phyloP scores from a whole-genome alignment of 2,888 invertebrate species.

The Syrphus vitripennis region DNA sequence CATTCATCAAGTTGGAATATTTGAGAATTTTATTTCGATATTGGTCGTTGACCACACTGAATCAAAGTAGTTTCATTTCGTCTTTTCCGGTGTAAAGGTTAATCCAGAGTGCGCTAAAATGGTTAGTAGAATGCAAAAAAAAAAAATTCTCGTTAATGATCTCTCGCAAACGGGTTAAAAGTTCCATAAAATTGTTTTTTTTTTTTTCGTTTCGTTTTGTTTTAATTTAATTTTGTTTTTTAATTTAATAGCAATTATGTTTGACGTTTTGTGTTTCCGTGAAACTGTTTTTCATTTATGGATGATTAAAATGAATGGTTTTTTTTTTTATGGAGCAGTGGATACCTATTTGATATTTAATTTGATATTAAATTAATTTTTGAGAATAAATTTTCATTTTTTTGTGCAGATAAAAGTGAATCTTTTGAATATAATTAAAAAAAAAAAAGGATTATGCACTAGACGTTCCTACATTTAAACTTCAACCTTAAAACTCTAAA shows the following conservation, averaged over 20 bases:
- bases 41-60: conserved; percentile 65
- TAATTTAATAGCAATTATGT: background rate
- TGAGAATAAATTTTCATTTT: no score
- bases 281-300: background rate
- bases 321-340: background rate
- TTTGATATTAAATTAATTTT: no score
- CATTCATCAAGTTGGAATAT: conserved; percentile 66
- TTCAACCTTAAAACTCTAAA: no score
- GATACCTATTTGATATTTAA: no score
- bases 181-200: background rate
- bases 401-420: background rate
- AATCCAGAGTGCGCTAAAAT: conserved; percentile 57
- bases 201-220: background rate
- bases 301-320: background rate
- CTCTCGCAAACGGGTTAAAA: background rate
- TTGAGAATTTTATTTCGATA: conserved; percentile 57
- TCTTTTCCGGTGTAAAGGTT: conserved; percentile 68
- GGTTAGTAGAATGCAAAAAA: conserved; percentile 53
- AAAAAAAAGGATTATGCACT: no score
- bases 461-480: no score
- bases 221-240: background rate
- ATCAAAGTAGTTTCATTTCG: conserved; percentile 59
- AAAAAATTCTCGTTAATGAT: conserved; percentile 8
- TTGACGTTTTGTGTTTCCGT: background rate
- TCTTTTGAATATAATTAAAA: background rate